A percentile compares a stretch with the other conserved stretches of the same genome.
Evolutionary conservation across 2,113 vertebrate genomes (phyloP).

Genomic region (Chrysochloris asiatica): DNA sequence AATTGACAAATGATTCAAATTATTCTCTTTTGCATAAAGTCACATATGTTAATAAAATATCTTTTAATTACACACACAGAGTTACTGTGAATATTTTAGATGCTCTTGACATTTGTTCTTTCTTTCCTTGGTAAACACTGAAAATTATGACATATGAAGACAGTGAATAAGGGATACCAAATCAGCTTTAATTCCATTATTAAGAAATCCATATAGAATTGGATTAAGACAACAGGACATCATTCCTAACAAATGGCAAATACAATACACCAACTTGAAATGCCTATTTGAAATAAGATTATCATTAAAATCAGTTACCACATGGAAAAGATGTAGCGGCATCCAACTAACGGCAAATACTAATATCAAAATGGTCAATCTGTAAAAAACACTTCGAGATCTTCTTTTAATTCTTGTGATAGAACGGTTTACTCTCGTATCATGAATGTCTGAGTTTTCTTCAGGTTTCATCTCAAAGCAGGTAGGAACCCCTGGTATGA

Average conservation of each 20-base stretch:
- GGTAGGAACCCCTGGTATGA: constrained; percentile 86
- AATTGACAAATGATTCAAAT: constrained; percentile 48
- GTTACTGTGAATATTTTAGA: background rate
- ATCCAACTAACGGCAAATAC: constrained; percentile 91
- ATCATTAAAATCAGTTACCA: constrained; percentile 90
- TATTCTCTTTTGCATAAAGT: constrained; percentile 25
- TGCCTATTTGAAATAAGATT: constrained; percentile 90
- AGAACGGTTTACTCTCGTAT: constrained; percentile 82
- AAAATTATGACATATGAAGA: constrained; percentile 83
- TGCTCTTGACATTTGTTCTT: background rate
- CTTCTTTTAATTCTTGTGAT: constrained; percentile 84
- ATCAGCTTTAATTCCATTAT: constrained; percentile 90
- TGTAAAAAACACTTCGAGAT: constrained; percentile 87
- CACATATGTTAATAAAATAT: constrained; percentile 14
- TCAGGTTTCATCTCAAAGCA: constrained; percentile 89
- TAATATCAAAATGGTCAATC: constrained; percentile 87
- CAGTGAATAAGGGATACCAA: constrained; percentile 87
- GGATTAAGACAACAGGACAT: constrained; percentile 91
- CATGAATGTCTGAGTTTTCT: constrained; percentile 81
- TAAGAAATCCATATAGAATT: constrained; percentile 90
- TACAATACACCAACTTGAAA: constrained; percentile 90
- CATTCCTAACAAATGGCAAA: constrained; percentile 91
- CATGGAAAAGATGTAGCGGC: constrained; percentile 90
- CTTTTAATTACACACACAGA: constrained; percentile 1
- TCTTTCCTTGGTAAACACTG: constrained; percentile 51